Evolutionary conservation across 2,888 invertebrate species (phyloP), one percentile per base, ranked within the genome.

Genomic region (Tolmerus cingulatus): DNA sequence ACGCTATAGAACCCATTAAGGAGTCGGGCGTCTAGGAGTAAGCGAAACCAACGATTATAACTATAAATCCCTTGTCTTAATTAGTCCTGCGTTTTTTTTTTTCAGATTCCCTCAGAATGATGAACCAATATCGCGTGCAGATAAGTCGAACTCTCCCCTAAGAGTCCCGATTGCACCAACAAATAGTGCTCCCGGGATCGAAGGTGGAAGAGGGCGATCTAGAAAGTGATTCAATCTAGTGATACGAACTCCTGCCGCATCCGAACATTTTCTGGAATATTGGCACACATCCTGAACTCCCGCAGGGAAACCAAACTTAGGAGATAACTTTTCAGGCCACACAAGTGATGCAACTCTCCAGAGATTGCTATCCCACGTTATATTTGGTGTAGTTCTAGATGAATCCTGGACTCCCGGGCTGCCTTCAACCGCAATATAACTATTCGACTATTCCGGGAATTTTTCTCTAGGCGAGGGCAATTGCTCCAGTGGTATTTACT

Each of bases 401-500:
- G 12, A 5, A 46, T 46, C 43, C 51, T 19, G n/a, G 4, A 1
- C 16, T 51, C 46, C 14, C 16, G 46, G 51, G 51, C 51, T 51
- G 5, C n/a, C n/a, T n/a, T 51, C 16, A n/a, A 14, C 51, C 51
- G 51, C 51, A 5, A 66, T 19, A 66, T 12, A 66, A 40, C 9
- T 46, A 46, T 46, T 40, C 43, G 12, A 66, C 66, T 27, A 23
- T 66, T 66, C 66, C 27, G 23, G 0, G 27, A 4, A 66, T 66
- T 66, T 66, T 66, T 66, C 66, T 23, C 23, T 23, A 66, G 66
- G 19, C 40, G n/a, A 79, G 27, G 23, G 79, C 46, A 79, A 79
- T 79, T 51, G 51, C 79, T 79, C 16, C n/a, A 5, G 4, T 79
- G 27, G 23, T 79, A 51, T 79, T 79, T 79, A 79, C 78, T 78